Conservation (phyloP, 2,113 vertebrate species). For the Brienomyrus longianalis region DNA sequence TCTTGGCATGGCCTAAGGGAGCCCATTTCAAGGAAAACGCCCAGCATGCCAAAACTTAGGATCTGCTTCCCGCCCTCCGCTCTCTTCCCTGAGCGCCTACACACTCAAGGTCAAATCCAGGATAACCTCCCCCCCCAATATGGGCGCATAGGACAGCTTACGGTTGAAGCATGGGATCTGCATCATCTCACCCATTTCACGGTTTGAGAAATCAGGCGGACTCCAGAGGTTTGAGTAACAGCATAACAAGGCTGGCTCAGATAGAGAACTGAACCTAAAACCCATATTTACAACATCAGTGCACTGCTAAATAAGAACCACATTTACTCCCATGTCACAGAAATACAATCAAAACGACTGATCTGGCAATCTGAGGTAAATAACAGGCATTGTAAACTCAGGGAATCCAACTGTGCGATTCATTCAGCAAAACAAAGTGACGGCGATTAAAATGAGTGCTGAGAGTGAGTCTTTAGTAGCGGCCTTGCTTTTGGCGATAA, state of each 20-base stretch:
- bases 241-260: conserved; percentile 18
- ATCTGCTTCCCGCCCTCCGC: neutral
- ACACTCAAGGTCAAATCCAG: conserved; percentile 9
- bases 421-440: neutral
- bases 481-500: neutral
- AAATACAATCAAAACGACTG: conserved; percentile 2
- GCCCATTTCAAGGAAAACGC: conserved; percentile 17
- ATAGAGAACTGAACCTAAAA: conserved; percentile 5
- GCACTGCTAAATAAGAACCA: conserved; percentile 14
- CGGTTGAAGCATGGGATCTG: neutral
- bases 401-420: neutral
- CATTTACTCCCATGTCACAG: neutral
- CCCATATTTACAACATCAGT: neutral
- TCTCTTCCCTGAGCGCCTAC: neutral
- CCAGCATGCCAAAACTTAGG: conserved; percentile 3
- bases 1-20: conserved; percentile 23
- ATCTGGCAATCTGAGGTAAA: neutral
- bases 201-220: neutral
- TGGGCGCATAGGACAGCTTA: neutral
- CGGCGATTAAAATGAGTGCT: neutral
- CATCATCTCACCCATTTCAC: conserved; percentile 1
- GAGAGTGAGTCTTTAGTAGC: neutral
- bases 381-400: neutral
- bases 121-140: neutral
- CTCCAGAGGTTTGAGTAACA: neutral